These are phyloP conservation scores for Mastomys natalensis DNA, from an alignment of 2,113 vertebrate genomes.

Conservation along the genomic window DNA sequence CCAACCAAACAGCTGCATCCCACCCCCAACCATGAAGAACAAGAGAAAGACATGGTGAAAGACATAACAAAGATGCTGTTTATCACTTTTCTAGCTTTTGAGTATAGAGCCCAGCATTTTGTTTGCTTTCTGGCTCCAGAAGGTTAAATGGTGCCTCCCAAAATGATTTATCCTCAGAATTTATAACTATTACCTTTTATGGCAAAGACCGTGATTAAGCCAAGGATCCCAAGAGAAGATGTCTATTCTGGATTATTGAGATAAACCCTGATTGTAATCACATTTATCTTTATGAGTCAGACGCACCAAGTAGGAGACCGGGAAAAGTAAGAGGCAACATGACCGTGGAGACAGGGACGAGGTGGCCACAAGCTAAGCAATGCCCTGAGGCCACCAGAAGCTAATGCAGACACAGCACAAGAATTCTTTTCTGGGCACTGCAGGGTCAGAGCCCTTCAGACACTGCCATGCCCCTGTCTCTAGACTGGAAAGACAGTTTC, in stretches of 20 bases:
- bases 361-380: not conserved
- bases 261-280: not conserved
- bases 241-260: not conserved
- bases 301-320: not conserved
- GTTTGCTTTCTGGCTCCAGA: slow-evolving; percentile 4
- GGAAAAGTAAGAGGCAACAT: not conserved
- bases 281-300: not conserved
- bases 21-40: not conserved
- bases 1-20: not conserved
- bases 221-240: not conserved
- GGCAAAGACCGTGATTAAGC: slow-evolving; percentile 20
- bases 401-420: not conserved
- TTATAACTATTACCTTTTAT: not conserved
- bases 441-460: not conserved
- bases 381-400: not conserved
- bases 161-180: not conserved
- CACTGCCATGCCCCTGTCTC: not conserved
- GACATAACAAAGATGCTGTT: no score
- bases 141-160: not conserved
- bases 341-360: not conserved
- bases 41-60: no score
- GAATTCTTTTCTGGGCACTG: not conserved
- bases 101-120: not conserved
- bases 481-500: not conserved
- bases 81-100: not conserved